Evolutionary conservation across 2,888 invertebrate species (phyloP).

Genomic region (Apamea sordens): DNA sequence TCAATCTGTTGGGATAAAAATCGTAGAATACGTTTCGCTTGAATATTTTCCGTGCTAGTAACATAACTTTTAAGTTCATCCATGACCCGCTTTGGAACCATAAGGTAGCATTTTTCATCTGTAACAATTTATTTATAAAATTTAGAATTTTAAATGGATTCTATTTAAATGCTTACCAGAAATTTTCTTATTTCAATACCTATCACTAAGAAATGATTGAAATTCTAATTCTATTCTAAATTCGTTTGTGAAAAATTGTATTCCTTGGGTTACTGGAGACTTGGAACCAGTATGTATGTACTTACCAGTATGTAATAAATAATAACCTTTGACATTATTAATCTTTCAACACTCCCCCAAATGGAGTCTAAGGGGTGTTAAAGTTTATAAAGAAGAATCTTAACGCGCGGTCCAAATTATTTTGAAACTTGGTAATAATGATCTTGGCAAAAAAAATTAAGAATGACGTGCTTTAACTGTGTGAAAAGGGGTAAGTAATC

Average conservation of each 20-base stretch:
- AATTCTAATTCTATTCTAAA: not conserved
- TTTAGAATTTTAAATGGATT: not conserved
- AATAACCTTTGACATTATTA: no score
- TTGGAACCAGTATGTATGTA: no score
- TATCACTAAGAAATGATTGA: not conserved
- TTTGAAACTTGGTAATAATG: no score
- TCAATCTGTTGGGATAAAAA: conserved; percentile 75
- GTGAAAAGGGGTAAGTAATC: no score
- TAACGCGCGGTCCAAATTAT: no score
- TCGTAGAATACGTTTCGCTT: conserved; percentile 72
- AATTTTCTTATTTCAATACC: not conserved
- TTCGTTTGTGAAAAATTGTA: not conserved
- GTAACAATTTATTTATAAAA: conserved; percentile 58
- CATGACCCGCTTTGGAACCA: conserved; percentile 75
- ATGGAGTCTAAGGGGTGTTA: no score
- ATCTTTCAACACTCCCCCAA: no score
- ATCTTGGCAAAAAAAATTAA: no score
- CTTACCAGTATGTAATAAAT: no score
- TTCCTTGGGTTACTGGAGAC: no score
- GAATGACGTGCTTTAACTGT: no score
- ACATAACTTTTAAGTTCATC: conserved; percentile 58
- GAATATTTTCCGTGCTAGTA: conserved; percentile 54
- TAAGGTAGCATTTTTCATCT: conserved; percentile 78
- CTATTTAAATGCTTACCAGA: not conserved
- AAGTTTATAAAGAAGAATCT: no score